These are phyloP conservation scores for Ditylenchus dipsaci DNA, from an alignment of 1,140 invertebrate genomes.

Conservation along the genomic window DNA sequence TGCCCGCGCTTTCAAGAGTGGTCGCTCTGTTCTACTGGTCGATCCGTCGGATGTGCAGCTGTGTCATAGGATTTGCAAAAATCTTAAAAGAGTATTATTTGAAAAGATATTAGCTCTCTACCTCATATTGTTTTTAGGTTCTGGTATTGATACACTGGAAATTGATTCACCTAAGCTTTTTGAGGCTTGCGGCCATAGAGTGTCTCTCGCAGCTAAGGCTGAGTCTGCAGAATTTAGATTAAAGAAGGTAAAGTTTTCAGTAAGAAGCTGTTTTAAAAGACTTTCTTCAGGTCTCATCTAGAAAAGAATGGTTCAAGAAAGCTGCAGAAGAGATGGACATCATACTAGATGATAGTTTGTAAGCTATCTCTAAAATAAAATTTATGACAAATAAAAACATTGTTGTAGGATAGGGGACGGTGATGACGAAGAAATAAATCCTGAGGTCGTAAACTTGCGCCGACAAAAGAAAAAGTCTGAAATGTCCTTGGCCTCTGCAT, in stretches of 20 bases:
- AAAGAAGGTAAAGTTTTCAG: constrained; percentile 61
- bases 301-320: constrained; percentile 75
- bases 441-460: constrained; percentile 17
- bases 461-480: constrained; percentile 1
- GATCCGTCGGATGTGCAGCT: constrained; percentile 76
- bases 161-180: constrained; percentile 63
- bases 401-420: neutral
- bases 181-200: constrained; percentile 69
- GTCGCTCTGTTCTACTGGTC: constrained; percentile 84
- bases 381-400: neutral
- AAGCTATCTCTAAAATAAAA: neutral
- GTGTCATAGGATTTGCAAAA: constrained; percentile 76
- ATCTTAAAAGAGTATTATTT: constrained; percentile 64
- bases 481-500: neutral
- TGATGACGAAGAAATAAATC: neutral
- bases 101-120: neutral
- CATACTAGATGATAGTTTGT: constrained; percentile 69
- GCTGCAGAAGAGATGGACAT: constrained; percentile 80
- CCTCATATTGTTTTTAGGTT: constrained; percentile 63
- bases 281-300: constrained; percentile 31
- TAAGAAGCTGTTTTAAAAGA: constrained; percentile 74
- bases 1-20: constrained; percentile 78
- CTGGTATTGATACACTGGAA: constrained; percentile 77
- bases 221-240: constrained; percentile 71
- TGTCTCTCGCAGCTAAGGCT: constrained; percentile 73